Evolutionary conservation across 2,888 invertebrate genomes (phyloP).

Genomic region (Cantharis lateralis): DNA sequence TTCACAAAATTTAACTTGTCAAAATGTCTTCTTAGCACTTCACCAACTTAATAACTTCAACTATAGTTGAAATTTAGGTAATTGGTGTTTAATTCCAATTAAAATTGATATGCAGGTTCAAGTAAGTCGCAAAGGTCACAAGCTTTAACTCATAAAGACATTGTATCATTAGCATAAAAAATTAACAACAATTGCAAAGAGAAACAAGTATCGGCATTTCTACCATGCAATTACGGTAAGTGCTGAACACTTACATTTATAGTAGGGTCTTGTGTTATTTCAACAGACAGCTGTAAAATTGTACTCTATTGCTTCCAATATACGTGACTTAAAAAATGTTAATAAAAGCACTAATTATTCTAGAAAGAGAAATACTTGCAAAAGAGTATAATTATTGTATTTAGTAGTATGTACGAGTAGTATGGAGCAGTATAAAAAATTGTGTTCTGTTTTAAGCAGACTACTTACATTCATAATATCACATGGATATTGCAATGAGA

Average conservation of each 20-base stretch:
- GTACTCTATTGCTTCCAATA: not conserved
- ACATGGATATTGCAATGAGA: not conserved
- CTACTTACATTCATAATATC: not conserved
- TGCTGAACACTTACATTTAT: constrained; percentile 18
- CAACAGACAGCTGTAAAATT: constrained; percentile 4
- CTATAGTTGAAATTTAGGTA: not conserved
- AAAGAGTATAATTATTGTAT: too few relatives aligned
- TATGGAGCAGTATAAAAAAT: too few relatives aligned
- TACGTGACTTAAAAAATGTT: not conserved
- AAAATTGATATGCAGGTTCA: not conserved
- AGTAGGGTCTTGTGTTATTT: constrained; percentile 4
- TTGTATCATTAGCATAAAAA: not conserved
- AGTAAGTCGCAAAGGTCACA: not conserved
- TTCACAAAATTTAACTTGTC: not conserved
- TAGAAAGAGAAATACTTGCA: not conserved
- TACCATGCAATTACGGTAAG: constrained; percentile 16
- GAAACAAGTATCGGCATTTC: constrained; percentile 6
- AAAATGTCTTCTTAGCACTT: not conserved
- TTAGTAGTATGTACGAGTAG: too few relatives aligned
- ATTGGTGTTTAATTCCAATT: not conserved
- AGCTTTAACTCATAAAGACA: not conserved
- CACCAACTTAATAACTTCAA: not conserved
- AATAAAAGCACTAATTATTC: not conserved
- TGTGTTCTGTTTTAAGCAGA: not conserved
- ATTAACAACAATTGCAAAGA: not conserved